Evolutionary conservation across 2,797 vertebrate species (phyloP).

Genomic region (Capromys pilorides): DNA sequence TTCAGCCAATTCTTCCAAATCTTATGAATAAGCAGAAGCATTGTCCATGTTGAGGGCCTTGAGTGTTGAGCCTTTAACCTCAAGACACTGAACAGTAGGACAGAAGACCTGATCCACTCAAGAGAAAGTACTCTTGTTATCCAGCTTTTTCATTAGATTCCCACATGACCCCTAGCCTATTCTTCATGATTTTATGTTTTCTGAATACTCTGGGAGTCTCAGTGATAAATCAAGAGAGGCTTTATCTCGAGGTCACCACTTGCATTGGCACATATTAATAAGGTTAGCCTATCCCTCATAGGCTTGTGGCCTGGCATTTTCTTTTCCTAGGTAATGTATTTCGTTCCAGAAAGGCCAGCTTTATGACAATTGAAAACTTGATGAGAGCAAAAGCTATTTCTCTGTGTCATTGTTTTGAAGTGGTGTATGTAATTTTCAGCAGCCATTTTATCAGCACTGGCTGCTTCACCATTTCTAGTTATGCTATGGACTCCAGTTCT

Average conservation of each 20-base stretch:
- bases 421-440: neutral
- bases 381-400: neutral
- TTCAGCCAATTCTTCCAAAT: neutral
- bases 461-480: neutral
- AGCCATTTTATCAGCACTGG: neutral
- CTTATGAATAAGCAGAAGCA: neutral
- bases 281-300: neutral
- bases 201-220: neutral
- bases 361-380: neutral
- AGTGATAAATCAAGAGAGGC: neutral
- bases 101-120: neutral
- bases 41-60: neutral
- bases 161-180: neutral
- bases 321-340: neutral
- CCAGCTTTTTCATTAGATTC: neutral
- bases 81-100: neutral
- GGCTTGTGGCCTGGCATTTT: neutral
- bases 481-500: neutral
- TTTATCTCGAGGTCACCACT: neutral
- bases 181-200: neutral
- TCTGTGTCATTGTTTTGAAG: neutral
- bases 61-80: neutral
- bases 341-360: neutral
- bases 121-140: neutral
- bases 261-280: neutral